A percentile compares a stretch with the other conserved stretches of the same genome.
Conservation (phyloP, 2,113 vertebrate species). For the Stigmatopora argus region DNA sequence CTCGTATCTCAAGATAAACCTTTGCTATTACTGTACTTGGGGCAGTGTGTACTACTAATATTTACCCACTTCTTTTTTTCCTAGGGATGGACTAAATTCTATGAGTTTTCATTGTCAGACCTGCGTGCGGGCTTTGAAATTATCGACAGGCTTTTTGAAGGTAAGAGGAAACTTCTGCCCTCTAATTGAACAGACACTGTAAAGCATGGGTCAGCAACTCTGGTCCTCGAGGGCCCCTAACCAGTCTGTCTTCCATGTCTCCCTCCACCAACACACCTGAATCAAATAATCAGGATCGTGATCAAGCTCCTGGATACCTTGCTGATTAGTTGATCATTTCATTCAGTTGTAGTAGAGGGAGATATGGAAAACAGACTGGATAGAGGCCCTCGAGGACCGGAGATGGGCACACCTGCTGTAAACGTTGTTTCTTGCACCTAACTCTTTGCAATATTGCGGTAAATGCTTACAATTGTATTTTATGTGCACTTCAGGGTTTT, state of each 20-base stretch:
- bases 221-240: background rate
- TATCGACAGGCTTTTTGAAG: conserved; percentile 88
- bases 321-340: too few species aligned
- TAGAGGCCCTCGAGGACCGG: too few species aligned
- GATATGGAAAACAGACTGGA: too few species aligned
- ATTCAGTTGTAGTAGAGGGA: too few species aligned
- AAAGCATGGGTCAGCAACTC: background rate
- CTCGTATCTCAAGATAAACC: too few species aligned
- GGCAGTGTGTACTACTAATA: background rate
- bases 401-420: too few species aligned
- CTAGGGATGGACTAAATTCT: conserved; percentile 98
- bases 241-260: too few species aligned
- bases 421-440: too few species aligned
- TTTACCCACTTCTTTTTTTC: conserved; percentile 1
- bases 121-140: conserved; percentile 91
- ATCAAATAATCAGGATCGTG: too few species aligned
- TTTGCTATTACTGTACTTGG: background rate
- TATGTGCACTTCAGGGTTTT: background rate
- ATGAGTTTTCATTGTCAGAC: conserved; percentile 95
- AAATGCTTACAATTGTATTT: background rate
- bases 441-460: background rate
- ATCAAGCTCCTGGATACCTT: too few species aligned
- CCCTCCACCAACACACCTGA: too few species aligned
- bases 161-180: conserved; percentile 61
- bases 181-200: background rate